phyloP scores from a whole-genome alignment of 2,888 invertebrate species.

The Poecilus cupreus region DNA sequence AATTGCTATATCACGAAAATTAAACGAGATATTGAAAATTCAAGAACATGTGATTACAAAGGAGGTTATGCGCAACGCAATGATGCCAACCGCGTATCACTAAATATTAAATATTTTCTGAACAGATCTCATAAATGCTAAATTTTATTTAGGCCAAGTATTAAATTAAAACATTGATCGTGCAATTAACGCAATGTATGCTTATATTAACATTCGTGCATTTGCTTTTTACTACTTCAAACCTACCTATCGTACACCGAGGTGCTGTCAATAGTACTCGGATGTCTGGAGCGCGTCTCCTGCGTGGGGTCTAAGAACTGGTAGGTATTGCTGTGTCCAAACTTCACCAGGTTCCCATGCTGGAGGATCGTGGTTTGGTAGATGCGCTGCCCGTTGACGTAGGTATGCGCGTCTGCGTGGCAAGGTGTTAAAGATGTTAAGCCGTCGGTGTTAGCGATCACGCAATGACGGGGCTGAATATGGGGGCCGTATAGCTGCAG shows the following conservation, averaged over 20 bases:
- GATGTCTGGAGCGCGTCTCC: conserved; percentile 86
- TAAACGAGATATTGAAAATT: no score
- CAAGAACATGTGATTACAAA: no score
- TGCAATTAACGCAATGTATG: conserved; percentile 11
- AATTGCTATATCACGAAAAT: no score
- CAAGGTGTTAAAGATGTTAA: conserved; percentile 96
- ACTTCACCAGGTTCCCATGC: conserved; percentile 90
- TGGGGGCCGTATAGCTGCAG: conserved; percentile 91
- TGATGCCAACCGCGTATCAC: no score
- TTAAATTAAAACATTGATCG: conserved; percentile 29
- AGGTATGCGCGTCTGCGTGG: conserved; percentile 94
- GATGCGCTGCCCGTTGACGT: conserved; percentile 94
- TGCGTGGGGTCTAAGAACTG: conserved; percentile 89
- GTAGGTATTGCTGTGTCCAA: conserved; percentile 90
- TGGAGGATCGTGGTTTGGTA: conserved; percentile 94
- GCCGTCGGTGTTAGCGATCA: conserved; percentile 92
- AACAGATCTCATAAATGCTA: not conserved
- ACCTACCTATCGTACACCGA: conserved; percentile 89
- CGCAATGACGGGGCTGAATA: conserved; percentile 95
- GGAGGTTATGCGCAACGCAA: no score
- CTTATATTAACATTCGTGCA: conserved; percentile 3
- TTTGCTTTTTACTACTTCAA: not conserved
- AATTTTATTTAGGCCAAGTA: not conserved
- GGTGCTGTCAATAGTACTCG: conserved; percentile 78
- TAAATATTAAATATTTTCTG: not conserved